Conservation (phyloP, 1,140 invertebrate genomes). For the Drosophila orena region DNA sequence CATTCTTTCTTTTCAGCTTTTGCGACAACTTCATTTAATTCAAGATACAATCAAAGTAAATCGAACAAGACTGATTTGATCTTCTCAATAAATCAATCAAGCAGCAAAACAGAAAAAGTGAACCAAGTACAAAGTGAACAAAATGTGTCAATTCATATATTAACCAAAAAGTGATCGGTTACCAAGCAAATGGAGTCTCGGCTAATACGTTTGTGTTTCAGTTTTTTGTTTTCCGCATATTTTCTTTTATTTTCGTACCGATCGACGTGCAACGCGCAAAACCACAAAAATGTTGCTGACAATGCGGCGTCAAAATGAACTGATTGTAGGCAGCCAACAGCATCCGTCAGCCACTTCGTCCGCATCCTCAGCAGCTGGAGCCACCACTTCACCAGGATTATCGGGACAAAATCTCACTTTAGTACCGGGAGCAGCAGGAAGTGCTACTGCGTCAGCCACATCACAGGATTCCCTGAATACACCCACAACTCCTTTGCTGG, state of each 20-base stretch:
- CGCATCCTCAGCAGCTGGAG: constrained; percentile 8
- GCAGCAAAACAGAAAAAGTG: constrained; percentile 6
- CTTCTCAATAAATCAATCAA: constrained; percentile 2
- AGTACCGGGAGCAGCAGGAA: constrained; percentile 24
- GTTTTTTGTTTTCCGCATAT: constrained; percentile 61
- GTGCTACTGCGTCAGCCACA: constrained; percentile 23
- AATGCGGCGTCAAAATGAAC: constrained; percentile 85
- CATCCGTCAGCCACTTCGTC: constrained; percentile 52
- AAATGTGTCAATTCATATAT: constrained; percentile 25
- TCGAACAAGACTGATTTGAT: constrained; percentile 25
- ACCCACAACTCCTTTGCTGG: constrained; percentile 68
- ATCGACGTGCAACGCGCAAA: constrained; percentile 18
- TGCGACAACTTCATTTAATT: constrained; percentile 14
- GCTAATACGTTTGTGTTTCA: constrained; percentile 44
- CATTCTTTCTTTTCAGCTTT: constrained; percentile 10
- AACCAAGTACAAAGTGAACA: constrained; percentile 13
- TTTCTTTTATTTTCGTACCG: constrained; percentile 41
- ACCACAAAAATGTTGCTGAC: constrained; percentile 84
- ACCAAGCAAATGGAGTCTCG: constrained; percentile 72
- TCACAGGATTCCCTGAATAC: constrained; percentile 77
- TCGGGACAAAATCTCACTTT: constrained; percentile 29
- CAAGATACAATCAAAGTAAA: constrained; percentile 26
- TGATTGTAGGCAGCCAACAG: constrained; percentile 71
- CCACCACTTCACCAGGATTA: neutral
- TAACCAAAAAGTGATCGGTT: constrained; percentile 24